Evolutionary conservation across 2,797 vertebrate genomes (phyloP), one percentile per base, ranked within the genome.

Genomic region (Acipenser ruthenus): DNA sequence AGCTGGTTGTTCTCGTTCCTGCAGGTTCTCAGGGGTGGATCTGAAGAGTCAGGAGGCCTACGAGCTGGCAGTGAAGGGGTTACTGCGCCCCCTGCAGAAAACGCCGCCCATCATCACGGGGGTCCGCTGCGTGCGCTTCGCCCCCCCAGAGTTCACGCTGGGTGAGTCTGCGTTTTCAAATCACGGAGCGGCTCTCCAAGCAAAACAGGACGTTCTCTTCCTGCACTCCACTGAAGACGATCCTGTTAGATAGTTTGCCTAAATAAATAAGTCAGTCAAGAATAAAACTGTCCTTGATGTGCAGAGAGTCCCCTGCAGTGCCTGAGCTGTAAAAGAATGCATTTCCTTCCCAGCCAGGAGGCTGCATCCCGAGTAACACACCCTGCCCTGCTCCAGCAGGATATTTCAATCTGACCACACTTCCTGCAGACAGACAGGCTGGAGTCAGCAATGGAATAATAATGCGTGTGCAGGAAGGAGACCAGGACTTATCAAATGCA

Each of bases 41-140:
- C 82, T 97, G 84, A 75, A 71, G 71, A 93, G 92, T 10, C 94
- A 99, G 78, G 93, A 96, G 75, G 94, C 95, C 0, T 99, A 98
- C 0, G 93, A 99, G 70, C 77, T 95, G 87, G 96, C 96, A 1
- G 91, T 86, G 37, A 83, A 74, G 50, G 93, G 95, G 13, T 60
- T 86, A 68, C 82, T 99, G 67, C 90, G 89, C 49, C 96, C 96
- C 51, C 88, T 90, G 67, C 83, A 72, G 65, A 96, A 95, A 77
- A 93, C 91, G 0, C 80, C 83, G 0, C 94, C 96, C 0, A 84
- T 98, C 69, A 76, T 99, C 69, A 92, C 87, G 0, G 91, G 86
- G 15, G 67, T 97, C 65, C 89, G 88, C 10, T 95, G 94, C 75
- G 75, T 91, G 70, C 75, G 73, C 55, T 95, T 96, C 62, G 66